Evolutionary conservation across 2,888 invertebrate species (phyloP).

Genomic region (Latrodectus elegans): DNA sequence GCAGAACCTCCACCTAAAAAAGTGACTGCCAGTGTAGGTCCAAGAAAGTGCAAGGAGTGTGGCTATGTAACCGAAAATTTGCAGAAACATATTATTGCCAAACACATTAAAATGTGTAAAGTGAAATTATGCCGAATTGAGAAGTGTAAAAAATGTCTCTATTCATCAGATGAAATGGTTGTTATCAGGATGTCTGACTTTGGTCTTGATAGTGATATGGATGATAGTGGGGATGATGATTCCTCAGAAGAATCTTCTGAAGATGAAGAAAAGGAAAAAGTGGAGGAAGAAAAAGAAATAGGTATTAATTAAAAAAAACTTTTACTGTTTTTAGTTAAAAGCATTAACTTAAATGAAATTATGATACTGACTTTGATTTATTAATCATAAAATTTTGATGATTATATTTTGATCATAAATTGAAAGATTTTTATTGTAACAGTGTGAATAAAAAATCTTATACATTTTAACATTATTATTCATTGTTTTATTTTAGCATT

Average conservation of each 20-base stretch:
- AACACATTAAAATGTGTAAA: conserved; percentile 70
- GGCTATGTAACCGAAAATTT: conserved; percentile 61
- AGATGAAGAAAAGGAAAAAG: conserved; percentile 8
- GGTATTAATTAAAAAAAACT: not conserved
- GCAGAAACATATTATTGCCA: conserved; percentile 68
- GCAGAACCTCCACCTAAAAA: conserved; percentile 38
- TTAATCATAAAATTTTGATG: too few species aligned
- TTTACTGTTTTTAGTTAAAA: too few species aligned
- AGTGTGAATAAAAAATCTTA: too few species aligned
- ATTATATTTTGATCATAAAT: too few species aligned
- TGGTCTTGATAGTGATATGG: conserved; percentile 64
- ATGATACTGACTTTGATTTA: too few species aligned
- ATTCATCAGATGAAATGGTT: conserved; percentile 70
- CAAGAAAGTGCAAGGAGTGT: conserved; percentile 68
- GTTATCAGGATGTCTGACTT: conserved; percentile 70
- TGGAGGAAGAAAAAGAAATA: conserved; percentile 14
- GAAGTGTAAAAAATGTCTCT: conserved; percentile 71
- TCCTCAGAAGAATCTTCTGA: conserved; percentile 18
- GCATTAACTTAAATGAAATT: too few species aligned
- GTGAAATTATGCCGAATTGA: conserved; percentile 71
- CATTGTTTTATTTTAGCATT: too few species aligned
- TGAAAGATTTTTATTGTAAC: too few species aligned
- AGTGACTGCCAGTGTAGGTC: conserved; percentile 22
- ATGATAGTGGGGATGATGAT: conserved; percentile 26
- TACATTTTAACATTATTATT: too few species aligned